Evolutionary conservation across 2,888 invertebrate species (phyloP).

Genomic region (Epirrhoe alternata): DNA sequence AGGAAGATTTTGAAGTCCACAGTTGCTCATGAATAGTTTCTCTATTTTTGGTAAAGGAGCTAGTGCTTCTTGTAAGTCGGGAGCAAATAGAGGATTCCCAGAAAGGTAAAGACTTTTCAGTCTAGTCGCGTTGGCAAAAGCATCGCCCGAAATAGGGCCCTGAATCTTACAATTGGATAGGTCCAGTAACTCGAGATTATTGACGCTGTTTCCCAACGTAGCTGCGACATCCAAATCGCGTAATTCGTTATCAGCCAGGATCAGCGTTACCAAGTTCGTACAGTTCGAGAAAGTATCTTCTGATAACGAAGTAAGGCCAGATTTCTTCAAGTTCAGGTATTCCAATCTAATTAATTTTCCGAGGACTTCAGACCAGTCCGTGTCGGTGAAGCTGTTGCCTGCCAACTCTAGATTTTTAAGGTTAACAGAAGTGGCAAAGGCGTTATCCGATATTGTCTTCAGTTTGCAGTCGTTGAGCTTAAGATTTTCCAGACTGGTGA

Average conservation of each 20-base stretch:
- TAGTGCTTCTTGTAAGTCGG: slow-evolving; percentile 87
- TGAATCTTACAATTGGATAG: slow-evolving; percentile 88
- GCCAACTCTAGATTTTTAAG: slow-evolving; percentile 87
- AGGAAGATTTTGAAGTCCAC: slow-evolving; percentile 87
- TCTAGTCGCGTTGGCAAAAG: slow-evolving; percentile 88
- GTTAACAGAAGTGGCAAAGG: slow-evolving; percentile 85
- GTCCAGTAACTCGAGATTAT: slow-evolving; percentile 87
- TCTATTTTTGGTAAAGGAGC: slow-evolving; percentile 87
- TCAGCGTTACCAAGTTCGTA: slow-evolving; percentile 86
- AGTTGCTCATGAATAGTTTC: slow-evolving; percentile 88
- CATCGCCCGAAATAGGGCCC: slow-evolving; percentile 88
- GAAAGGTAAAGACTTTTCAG: slow-evolving; percentile 87
- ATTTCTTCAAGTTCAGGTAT: slow-evolving; percentile 86
- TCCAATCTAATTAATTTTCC: slow-evolving; percentile 86
- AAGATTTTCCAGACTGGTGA: slow-evolving; percentile 87
- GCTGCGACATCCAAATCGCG: slow-evolving; percentile 87
- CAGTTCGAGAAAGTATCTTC: slow-evolving; percentile 88
- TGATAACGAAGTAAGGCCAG: slow-evolving; percentile 85
- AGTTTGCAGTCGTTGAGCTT: slow-evolving; percentile 88
- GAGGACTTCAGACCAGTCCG: slow-evolving; percentile 87
- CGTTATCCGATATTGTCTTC: slow-evolving; percentile 81
- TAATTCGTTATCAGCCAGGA: slow-evolving; percentile 88
- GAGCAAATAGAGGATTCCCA: slow-evolving; percentile 88
- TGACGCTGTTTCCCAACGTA: slow-evolving; percentile 87
- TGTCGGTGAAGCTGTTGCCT: slow-evolving; percentile 83